A percentile compares a stretch with the other conserved stretches of the same genome.
phyloP scores from a whole-genome alignment of 2,113 vertebrate species.

The Eretmochelys imbricata region DNA sequence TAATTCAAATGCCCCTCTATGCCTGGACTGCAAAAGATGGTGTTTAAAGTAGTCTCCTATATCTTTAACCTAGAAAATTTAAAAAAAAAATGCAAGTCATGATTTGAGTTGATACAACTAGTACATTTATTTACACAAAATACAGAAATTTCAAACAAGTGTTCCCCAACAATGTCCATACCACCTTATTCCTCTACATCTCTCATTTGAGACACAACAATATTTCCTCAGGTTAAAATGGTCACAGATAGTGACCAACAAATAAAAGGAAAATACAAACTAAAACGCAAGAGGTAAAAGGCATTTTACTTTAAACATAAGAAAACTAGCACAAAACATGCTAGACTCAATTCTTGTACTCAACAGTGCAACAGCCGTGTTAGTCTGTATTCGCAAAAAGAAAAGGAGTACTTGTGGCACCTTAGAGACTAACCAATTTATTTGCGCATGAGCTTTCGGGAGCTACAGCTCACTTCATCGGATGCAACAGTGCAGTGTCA shows the following conservation, averaged over 20 bases:
- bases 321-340: not conserved
- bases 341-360: not conserved
- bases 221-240: not conserved
- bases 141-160: not conserved
- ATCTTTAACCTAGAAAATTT: constrained; percentile 85
- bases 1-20: constrained; percentile 96
- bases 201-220: not conserved
- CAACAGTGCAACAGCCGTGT: not conserved
- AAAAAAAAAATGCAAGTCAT: not conserved
- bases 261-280: no score
- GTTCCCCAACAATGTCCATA: not conserved
- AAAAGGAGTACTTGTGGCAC: no score
- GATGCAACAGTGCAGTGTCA: accelerated
- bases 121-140: not conserved
- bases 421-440: no score
- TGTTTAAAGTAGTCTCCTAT: constrained; percentile 95
- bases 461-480: no score
- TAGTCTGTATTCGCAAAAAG: no score
- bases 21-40: constrained; percentile 95
- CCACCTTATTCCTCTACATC: not conserved
- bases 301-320: not conserved
- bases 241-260: not conserved
- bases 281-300: accelerated
- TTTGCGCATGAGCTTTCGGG: no score
- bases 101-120: not conserved